Conservation (phyloP, 35 echinoderm and acorn worm species). For the Apostichopus parvimensis region DNA sequence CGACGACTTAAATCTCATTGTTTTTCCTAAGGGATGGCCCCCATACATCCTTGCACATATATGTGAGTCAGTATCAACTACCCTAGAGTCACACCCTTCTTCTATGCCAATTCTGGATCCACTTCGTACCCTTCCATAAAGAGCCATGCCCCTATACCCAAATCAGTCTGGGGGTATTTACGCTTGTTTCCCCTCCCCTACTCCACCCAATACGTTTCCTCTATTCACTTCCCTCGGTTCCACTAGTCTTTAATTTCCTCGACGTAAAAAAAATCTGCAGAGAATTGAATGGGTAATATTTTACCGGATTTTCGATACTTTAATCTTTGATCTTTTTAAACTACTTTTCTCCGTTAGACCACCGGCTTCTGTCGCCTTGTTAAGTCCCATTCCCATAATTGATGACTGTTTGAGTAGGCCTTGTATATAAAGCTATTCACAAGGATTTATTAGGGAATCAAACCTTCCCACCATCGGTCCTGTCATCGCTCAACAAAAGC, state of each 20-base stretch:
- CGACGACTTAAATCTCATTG: too few species aligned
- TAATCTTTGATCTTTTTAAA: background rate
- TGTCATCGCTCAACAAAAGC: background rate
- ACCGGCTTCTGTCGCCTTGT: background rate
- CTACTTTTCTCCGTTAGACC: background rate
- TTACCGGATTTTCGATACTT: background rate
- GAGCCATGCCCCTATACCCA: too few species aligned
- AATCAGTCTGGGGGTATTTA: too few species aligned
- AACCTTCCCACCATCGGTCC: background rate
- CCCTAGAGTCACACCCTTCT: too few species aligned
- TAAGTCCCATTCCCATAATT: background rate
- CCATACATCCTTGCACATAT: too few species aligned
- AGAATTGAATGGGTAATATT: too few species aligned
- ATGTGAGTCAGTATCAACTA: too few species aligned
- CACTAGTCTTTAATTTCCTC: background rate
- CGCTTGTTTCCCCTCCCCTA: too few species aligned
- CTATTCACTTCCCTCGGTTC: background rate
- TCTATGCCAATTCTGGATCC: too few species aligned
- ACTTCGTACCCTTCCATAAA: too few species aligned
- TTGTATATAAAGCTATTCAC: background rate
- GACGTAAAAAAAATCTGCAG: background rate
- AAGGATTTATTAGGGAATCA: slow-evolving; percentile 31
- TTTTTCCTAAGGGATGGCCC: too few species aligned
- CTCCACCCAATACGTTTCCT: background rate
- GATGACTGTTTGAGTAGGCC: background rate